Conservation (phyloP, 2,797 vertebrate genomes). For the Microctenopoma lineatum region DNA sequence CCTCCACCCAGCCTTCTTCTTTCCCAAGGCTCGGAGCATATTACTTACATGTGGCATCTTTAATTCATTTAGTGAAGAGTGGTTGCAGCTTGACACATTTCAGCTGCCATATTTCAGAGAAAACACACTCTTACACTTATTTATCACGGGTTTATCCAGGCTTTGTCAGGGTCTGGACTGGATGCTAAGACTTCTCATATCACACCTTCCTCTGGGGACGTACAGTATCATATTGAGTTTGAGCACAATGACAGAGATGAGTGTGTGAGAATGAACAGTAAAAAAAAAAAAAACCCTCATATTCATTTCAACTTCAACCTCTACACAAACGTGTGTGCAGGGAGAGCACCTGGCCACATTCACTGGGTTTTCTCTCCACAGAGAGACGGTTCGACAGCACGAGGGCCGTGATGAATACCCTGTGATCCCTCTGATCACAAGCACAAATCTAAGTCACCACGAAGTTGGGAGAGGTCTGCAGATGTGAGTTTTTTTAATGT, state of each 20-base stretch:
- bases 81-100: background rate
- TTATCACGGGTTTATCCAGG: background rate
- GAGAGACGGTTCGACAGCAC: slow-evolving; percentile 3
- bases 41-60: too few relatives aligned
- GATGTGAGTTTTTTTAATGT: slow-evolving; percentile 5
- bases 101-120: background rate
- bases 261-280: background rate
- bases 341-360: slow-evolving; percentile 37
- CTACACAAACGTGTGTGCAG: background rate
- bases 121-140: background rate
- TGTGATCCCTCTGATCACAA: slow-evolving; percentile 4
- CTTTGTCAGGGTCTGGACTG: slow-evolving; percentile 9
- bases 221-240: slow-evolving; percentile 1
- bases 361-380: slow-evolving; percentile 10
- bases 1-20: too few relatives aligned
- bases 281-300: slow-evolving; percentile 3
- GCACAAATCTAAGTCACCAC: slow-evolving; percentile 2
- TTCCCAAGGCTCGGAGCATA: too few relatives aligned
- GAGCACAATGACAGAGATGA: background rate
- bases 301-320: slow-evolving; percentile 32
- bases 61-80: too few relatives aligned
- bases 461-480: slow-evolving; percentile 18
- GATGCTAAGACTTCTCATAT: background rate
- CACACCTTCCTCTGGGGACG: slow-evolving; percentile 8
- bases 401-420: slow-evolving; percentile 17